Evolutionary conservation across 2,113 vertebrate species (phyloP), one percentile per base, ranked within the genome.

Genomic region (Martes martes): DNA sequence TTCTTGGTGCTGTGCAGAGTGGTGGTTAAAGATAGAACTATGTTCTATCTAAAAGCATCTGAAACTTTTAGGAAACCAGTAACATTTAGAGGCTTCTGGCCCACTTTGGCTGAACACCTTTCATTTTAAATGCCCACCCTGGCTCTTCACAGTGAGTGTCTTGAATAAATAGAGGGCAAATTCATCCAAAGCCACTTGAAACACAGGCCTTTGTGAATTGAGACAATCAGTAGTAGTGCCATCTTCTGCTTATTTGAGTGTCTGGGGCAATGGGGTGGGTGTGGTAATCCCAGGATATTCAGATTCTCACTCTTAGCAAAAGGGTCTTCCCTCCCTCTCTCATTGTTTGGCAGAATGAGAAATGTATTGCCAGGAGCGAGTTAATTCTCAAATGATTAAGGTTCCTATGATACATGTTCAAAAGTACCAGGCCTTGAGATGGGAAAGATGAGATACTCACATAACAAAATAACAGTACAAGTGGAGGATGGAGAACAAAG

Each of bases 301-400:
- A 31, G 47, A 69, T 74, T 76, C 19, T 73, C 11, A 19, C 28
- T 78, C 57, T 79, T 82, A 79, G 55, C 47, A n/a, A 26, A 73
- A 74, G 52, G 24, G 3, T 31, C 50, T 52, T 95, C 14, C 19
- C 4, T 95, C 11, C 11, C 2, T 73, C 2, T 65, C 6, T 39
- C 45, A 16, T 83, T 84, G 42, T 79, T 93, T 47, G 73, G 76
- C 42, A 61, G 76, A 93, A 57, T 86, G 63, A 63, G 50, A 91
- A 81, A 42, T 18, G 33, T 73, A 42, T 10, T 67, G 23, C 15
- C 26, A n/a, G 24, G 93, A 80, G 80, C 9, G 47, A 80, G 52
- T 94, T 89, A 86, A 18, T 98, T 90, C 61, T 73, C 52, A 84
- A 91, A 95, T 63, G 47, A 79, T 92, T 78, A 61, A 63, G 19